Evolutionary conservation across 1,140 invertebrate species (phyloP).

Genomic region (Drosophila takahashii): DNA sequence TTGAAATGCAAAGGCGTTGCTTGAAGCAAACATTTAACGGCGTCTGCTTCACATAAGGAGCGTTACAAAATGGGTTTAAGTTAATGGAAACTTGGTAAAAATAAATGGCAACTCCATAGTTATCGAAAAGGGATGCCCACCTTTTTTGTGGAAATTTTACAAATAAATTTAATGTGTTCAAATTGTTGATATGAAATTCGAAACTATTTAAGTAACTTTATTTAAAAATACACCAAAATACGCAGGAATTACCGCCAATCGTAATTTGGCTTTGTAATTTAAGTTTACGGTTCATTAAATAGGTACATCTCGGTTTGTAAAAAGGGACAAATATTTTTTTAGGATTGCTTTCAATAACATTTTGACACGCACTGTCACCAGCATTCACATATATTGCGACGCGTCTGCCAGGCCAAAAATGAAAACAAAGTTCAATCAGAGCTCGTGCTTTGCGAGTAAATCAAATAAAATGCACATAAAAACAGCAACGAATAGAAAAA

Average conservation of each 20-base stretch:
- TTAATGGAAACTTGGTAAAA: constrained; percentile 10
- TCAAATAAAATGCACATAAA: constrained; percentile 42
- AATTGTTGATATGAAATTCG: no score
- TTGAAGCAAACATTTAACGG: constrained; percentile 40
- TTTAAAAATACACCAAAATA: no score
- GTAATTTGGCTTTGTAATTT: no score
- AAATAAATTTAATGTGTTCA: no score
- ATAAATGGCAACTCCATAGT: background rate
- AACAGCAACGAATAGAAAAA: constrained; percentile 12
- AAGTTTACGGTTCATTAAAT: no score
- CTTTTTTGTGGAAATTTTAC: no score
- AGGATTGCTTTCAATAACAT: constrained; percentile 1
- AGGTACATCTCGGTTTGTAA: background rate
- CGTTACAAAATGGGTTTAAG: constrained; percentile 2
- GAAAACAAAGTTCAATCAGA: constrained; percentile 51
- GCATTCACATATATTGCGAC: background rate
- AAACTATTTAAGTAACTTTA: no score
- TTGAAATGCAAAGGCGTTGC: constrained; percentile 59
- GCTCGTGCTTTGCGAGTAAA: constrained; percentile 37
- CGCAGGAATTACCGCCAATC: no score
- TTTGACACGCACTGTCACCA: constrained; percentile 13
- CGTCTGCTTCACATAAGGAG: constrained; percentile 4
- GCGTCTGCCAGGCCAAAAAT: constrained; percentile 32
- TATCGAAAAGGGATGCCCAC: no score
- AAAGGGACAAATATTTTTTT: background rate